Evolutionary conservation across 2,888 invertebrate species (phyloP), one percentile per base, ranked within the genome.

Genomic region (Hymenopus coronatus): DNA sequence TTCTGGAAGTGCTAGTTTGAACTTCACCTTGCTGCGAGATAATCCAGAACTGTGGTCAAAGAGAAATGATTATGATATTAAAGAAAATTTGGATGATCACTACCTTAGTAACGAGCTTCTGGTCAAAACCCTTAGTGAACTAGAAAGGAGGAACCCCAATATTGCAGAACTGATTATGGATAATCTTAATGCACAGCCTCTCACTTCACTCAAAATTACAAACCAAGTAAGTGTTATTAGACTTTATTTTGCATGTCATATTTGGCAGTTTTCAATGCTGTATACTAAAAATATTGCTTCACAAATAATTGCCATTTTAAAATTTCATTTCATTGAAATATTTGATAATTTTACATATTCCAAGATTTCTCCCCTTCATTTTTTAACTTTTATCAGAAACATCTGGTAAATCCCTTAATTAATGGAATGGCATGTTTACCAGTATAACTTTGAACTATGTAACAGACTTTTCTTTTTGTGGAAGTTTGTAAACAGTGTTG

Each of bases 21-120:
- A 98, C 93, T 96, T 98, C 91, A 97, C 96, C 0, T 94, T 98
- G 84, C 96, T 97, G 95, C 95, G 96, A n/a, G 96, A 97, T 92
- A 96, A 97, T 92, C 96, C 96, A 0, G 95, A 96, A 91, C 96
- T 97, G 92, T 98, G 98, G 98, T 94, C 90, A 96, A 97, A 0
- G 96, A 96, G 9, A 96, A 96, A 97, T 92, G 97, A 97, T 93
- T 96, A 96, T 94, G 93, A 92, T 88, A 94, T 96, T 2, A 92
- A 95, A 89, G 95, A 96, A 91, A 97, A 96, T 92, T 95, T 96
- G 91, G 82, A 89, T 7, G 87, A 88, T 40, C 25, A 46, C 15
- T 97, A 97, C 92, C 95, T 96, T 92, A 94, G 94, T 0, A 95
- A 96, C 90, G 92, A 94, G 54, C 96, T 97, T 92, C 92, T 98